Evolutionary conservation across 2,113 vertebrate species (phyloP).

Genomic region (Glaucidium brasilianum): DNA sequence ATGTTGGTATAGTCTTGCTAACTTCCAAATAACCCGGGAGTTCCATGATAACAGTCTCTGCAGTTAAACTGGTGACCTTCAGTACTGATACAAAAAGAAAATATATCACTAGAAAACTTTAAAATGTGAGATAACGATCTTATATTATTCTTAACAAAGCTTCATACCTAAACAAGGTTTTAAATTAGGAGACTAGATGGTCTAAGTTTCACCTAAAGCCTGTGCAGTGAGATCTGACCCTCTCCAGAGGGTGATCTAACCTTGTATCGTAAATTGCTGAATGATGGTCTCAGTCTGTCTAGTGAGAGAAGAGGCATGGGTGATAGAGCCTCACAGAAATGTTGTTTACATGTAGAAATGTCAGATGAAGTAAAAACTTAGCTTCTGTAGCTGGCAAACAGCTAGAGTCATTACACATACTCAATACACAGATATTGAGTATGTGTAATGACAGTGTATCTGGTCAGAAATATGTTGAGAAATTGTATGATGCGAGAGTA

Average conservation of each 20-base stretch:
- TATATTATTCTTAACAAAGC: neutral
- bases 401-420: too few species aligned
- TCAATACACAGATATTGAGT: neutral
- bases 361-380: neutral
- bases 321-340: neutral
- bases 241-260: neutral
- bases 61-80: accelerated
- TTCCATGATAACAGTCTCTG: neutral
- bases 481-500: neutral
- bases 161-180: neutral
- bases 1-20: neutral
- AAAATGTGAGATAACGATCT: neutral
- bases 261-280: neutral
- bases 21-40: neutral
- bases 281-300: neutral
- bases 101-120: neutral
- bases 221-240: neutral
- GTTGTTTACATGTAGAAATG: neutral
- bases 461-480: neutral
- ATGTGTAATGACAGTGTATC: neutral
- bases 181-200: neutral
- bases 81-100: neutral
- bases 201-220: neutral
- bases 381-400: neutral
- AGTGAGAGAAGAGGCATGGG: accelerated